phyloP scores from a whole-genome alignment of 2,113 vertebrate genomes.

The Carlito syrichta region DNA sequence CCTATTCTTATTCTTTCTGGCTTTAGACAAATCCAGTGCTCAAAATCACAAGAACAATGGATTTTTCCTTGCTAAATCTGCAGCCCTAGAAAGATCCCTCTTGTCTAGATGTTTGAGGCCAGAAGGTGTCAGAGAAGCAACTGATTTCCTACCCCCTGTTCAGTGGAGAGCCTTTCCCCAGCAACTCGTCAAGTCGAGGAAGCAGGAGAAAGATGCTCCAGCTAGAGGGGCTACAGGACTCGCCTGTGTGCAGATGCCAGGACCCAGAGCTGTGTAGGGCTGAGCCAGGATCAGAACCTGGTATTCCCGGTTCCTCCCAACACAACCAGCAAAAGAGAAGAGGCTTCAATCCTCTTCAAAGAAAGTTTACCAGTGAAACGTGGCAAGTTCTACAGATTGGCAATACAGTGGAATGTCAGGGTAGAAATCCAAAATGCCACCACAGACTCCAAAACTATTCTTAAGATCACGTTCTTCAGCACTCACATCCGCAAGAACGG shows the following conservation, averaged over 20 bases:
- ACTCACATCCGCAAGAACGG: background rate
- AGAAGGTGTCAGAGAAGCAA: background rate
- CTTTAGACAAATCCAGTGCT: background rate
- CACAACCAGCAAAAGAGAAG: background rate
- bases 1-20: background rate
- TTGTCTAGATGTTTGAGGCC: background rate
- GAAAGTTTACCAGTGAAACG: background rate
- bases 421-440: background rate
- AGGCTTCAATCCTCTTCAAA: background rate
- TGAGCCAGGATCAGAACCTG: background rate
- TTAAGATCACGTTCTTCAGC: background rate
- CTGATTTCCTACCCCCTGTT: background rate
- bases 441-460: background rate
- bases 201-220: background rate
- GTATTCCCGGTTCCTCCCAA: background rate
- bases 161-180: background rate
- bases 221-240: background rate
- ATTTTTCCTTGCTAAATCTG: background rate
- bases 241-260: fast-evolving
- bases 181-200: background rate
- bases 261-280: background rate
- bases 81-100: background rate
- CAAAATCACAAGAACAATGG: background rate
- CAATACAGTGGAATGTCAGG: too few relatives aligned
- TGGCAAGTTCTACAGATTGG: background rate